Conservation (phyloP, 1,140 invertebrate genomes). For the Polypedilum vanderplanki region DNA sequence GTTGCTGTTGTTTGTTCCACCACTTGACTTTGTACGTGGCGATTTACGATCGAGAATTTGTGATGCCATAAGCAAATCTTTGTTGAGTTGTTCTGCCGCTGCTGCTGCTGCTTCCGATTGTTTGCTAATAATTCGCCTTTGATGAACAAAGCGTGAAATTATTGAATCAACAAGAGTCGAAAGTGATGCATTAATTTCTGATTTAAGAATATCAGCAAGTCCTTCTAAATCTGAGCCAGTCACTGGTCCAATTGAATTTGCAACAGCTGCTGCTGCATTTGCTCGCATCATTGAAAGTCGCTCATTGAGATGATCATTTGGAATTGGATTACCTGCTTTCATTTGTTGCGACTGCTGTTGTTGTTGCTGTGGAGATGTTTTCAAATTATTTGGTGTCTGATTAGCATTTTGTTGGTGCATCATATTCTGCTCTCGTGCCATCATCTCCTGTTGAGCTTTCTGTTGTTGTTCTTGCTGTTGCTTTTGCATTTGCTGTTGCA, state of each 20-base stretch:
- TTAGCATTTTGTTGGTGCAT: slow-evolving; percentile 23
- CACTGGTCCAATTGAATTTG: slow-evolving; percentile 52
- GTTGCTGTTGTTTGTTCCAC: slow-evolving; percentile 42
- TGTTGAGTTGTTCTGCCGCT: slow-evolving; percentile 71
- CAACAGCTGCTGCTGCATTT: slow-evolving; percentile 40
- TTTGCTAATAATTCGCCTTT: slow-evolving; percentile 65
- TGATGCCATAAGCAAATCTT: slow-evolving; percentile 68
- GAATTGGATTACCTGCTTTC: slow-evolving; percentile 40
- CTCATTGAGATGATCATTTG: slow-evolving; percentile 48
- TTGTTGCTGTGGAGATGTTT: slow-evolving; percentile 47
- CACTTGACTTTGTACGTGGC: slow-evolving; percentile 66
- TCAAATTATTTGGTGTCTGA: slow-evolving; percentile 15
- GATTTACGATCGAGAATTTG: slow-evolving; percentile 77
- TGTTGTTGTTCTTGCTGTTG: slow-evolving; percentile 44
- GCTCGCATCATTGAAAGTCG: slow-evolving; percentile 57
- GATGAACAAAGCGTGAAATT: slow-evolving; percentile 74
- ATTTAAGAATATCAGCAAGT: slow-evolving; percentile 80
- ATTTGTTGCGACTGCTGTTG: slow-evolving; percentile 47
- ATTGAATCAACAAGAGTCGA: slow-evolving; percentile 83
- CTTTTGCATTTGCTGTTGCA: slow-evolving; percentile 51
- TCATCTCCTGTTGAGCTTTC: slow-evolving; percentile 33
- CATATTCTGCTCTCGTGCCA: neutral
- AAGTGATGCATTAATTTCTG: slow-evolving; percentile 77
- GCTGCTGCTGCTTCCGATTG: slow-evolving; percentile 65
- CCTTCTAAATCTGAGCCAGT: slow-evolving; percentile 74